Base-by-base conservation (phyloP, 2,888 invertebrate species). In the Drosophila histrio region DNA sequence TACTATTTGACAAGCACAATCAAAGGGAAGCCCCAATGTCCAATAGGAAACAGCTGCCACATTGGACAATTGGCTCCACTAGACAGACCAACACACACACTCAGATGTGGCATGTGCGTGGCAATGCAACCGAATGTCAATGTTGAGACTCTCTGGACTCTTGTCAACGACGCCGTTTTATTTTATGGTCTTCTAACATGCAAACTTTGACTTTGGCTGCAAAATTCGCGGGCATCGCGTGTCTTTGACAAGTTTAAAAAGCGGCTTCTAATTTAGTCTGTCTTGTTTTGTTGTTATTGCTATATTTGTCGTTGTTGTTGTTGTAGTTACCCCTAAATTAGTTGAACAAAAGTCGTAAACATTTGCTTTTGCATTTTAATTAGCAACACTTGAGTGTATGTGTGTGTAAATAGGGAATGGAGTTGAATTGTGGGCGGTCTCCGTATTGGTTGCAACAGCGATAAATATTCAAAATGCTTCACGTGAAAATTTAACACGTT, bases 151-250 rank as follows among this genome's bases (percentile, higher is more conserved):
- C 36, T 57, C 19, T 56, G 56, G 34, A 46, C 24, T 34, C 7
- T 53, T 46, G 52, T 52, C 52, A 52, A 43, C 52, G 34, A 19
- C 36, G 34, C 21, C 44, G 49, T 56, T 66, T 26, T 26, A 49
- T 62, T 63, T 82, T 77, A 83, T 83, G 66, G 77, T 49, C 70
- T 66, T 77, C 83, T 77, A 67, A 73, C 86, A 83, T 79, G 82
- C 86, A 70, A 82, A 72, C 71, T 68, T 60, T 72, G 71, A 54
- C 66, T 64, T 66, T 61, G 54, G 62, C 72, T 56, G 38, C 47
- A 38, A 60, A 70, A 71, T 82, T 85, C 79, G 83, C 79, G 77
- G 79, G 68, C 83, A 82, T 82, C 86, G 83, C 86, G 86, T 82
- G 81, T 53, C 60, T 66, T 13, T 21, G 65, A 66, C 58, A 75